Base-by-base conservation (phyloP, 2,113 vertebrate genomes). In the Astatoreochromis straeleni region DNA sequence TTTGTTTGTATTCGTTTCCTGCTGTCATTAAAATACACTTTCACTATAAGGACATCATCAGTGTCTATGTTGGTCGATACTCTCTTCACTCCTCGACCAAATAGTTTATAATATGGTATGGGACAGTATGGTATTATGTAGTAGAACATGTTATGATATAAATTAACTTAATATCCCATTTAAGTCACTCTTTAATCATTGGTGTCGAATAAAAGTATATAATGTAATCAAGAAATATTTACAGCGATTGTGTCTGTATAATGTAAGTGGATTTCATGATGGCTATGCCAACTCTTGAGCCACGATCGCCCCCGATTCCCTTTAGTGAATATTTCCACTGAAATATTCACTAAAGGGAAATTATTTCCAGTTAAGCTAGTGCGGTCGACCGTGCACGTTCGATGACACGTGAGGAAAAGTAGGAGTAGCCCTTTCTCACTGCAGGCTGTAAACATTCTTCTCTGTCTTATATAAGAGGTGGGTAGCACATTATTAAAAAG, bases 201-300 rank as follows among this genome's bases (percentile, higher is more conserved):
- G 33, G 33, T 21, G 10, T 38, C 0, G 4, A 38, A 68, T 68
- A 38, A 68, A 38, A 40, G 3, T 65, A n/a, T 3, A 14, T 70
- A 21, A 40, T 24, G 11, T 14, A 70, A 0, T 40, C 35, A 40
- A 40, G 2, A 70, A 70, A 70, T 24, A 24, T 70, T 60, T 19
- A 6, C n/a, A 16, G 12, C 4, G 0, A 40, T 8, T 24, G 33
- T 4, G 63, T 40, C 35, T n/a, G n/a, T n/a, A n/a, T n/a, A n/a
- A n/a, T n/a, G n/a, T n/a, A n/a, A n/a, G n/a, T n/a, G n/a, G n/a
- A n/a, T n/a, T n/a, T n/a, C n/a, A n/a, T n/a, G n/a, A n/a, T n/a
- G n/a, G n/a, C n/a, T n/a, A n/a, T n/a, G n/a, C n/a, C n/a, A n/a
- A n/a, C n/a, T n/a, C n/a, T n/a, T n/a, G n/a, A n/a, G n/a, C n/a